Evolutionary conservation across 1,140 invertebrate genomes (phyloP).

Genomic region (Battus philenor): DNA sequence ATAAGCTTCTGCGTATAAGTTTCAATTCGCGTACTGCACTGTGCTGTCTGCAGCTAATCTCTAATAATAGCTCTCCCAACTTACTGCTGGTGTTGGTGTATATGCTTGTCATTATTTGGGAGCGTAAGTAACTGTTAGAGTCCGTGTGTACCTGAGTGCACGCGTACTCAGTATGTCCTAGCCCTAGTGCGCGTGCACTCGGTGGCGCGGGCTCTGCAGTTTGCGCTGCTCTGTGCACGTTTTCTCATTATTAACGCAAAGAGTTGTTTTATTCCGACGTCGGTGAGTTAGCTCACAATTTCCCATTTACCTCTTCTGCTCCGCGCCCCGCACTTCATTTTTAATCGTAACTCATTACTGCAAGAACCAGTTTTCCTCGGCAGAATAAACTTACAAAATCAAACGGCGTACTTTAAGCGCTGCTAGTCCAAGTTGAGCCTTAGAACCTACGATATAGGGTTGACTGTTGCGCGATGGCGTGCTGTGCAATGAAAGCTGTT

Average conservation of each 20-base stretch:
- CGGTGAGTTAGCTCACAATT: slow-evolving; percentile 69
- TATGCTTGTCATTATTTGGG: too few species aligned
- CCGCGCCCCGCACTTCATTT: slow-evolving; percentile 25
- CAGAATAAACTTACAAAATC: slow-evolving; percentile 27
- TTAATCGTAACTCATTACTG: slow-evolving; percentile 22
- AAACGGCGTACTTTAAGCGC: slow-evolving; percentile 19
- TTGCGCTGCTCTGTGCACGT: slow-evolving; percentile 38
- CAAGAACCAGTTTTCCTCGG: slow-evolving; percentile 29
- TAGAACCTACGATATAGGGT: slow-evolving; percentile 19
- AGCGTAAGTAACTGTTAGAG: too few species aligned
- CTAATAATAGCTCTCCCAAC: too few species aligned
- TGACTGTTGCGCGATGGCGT: slow-evolving; percentile 18
- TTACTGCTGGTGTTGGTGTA: too few species aligned
- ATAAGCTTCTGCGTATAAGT: too few species aligned
- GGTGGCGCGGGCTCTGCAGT: slow-evolving; percentile 23
- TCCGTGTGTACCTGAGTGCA: too few species aligned
- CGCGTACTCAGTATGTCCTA: too few species aligned
- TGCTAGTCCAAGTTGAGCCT: slow-evolving; percentile 15
- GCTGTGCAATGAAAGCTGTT: slow-evolving; percentile 36
- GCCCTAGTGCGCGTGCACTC: too few species aligned
- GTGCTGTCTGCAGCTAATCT: too few species aligned
- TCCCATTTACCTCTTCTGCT: slow-evolving; percentile 61
- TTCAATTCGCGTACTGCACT: too few species aligned
- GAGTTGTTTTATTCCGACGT: slow-evolving; percentile 70
- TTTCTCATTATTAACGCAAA: slow-evolving; percentile 71